phyloP scores from a whole-genome alignment of 1,140 invertebrate species.

The Solenopsis invicta region DNA sequence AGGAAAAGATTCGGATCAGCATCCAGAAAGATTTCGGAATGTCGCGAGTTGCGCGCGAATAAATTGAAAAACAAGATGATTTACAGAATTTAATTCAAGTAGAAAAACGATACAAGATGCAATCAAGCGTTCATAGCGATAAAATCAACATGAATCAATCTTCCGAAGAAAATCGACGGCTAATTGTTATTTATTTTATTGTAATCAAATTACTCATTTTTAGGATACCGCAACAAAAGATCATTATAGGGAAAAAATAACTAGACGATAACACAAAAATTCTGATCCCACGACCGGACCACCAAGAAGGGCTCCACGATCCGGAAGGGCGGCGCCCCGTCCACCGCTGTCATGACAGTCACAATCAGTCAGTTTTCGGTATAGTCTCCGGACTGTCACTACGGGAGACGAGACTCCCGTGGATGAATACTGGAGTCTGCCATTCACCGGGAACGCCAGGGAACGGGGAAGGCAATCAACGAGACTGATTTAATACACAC shows the following conservation, averaged over 20 bases:
- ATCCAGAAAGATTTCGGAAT: constrained; percentile 8
- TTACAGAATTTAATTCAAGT: not conserved
- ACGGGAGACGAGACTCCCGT: constrained; percentile 76
- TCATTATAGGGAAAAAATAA: constrained; percentile 32
- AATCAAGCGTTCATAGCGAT: not conserved
- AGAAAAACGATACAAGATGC: constrained; percentile 6
- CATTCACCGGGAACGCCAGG: constrained; percentile 51
- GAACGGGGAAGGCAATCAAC: constrained; percentile 64
- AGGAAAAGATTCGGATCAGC: constrained; percentile 69
- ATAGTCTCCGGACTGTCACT: constrained; percentile 66
- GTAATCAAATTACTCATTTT: not conserved
- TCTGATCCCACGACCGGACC: constrained; percentile 72
- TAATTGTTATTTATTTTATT: not conserved
- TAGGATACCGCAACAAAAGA: constrained; percentile 3
- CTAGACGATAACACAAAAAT: constrained; percentile 36
- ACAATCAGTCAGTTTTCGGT: constrained; percentile 79
- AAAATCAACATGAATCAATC: not conserved
- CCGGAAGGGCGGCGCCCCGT: constrained; percentile 77
- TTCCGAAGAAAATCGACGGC: not conserved
- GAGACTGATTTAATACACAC: constrained; percentile 59
- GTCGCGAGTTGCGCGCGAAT: not conserved
- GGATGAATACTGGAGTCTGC: constrained; percentile 59
- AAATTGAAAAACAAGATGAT: not conserved
- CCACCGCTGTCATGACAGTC: constrained; percentile 76
- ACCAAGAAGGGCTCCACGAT: constrained; percentile 72